Conservation (phyloP, 1,140 invertebrate species). For the Littorina saxatilis region DNA sequence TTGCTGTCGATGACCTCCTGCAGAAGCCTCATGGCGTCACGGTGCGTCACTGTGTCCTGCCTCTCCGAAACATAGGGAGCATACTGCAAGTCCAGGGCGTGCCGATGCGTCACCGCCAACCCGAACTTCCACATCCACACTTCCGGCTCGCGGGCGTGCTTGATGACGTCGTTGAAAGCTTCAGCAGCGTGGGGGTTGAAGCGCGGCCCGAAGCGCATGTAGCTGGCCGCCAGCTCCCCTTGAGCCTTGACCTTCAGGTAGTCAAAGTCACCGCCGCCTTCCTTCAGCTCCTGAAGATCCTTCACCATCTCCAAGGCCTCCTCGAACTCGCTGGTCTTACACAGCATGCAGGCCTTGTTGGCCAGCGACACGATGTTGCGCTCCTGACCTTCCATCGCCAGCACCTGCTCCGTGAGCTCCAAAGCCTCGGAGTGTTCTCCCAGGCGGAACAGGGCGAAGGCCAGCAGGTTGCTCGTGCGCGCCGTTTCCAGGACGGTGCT, state of each 20-base stretch:
- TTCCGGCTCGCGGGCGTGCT: neutral
- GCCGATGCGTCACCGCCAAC: constrained; percentile 1
- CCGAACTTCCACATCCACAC: constrained; percentile 16
- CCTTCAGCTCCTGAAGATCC: neutral
- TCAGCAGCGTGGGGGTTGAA: neutral
- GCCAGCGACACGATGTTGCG: constrained; percentile 23
- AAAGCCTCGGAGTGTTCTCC: neutral
- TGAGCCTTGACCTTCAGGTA: constrained; percentile 14
- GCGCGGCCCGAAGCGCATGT: constrained; percentile 17
- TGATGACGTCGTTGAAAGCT: neutral
- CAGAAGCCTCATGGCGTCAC: neutral
- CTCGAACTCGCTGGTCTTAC: neutral
- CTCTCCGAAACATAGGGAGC: neutral
- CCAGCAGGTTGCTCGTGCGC: neutral
- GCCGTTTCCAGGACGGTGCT: neutral
- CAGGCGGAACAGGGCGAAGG: neutral
- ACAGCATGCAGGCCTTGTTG: constrained; percentile 8
- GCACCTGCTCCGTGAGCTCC: neutral
- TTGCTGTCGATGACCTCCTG: constrained; percentile 1
- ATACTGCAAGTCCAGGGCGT: neutral
- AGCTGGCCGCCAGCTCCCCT: neutral
- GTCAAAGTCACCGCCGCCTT: neutral
- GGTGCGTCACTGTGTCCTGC: neutral
- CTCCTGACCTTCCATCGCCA: constrained; percentile 6
- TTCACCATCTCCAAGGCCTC: neutral